Evolutionary conservation across 2,888 invertebrate genomes (phyloP), one percentile per base, ranked within the genome.

Genomic region (Nebria salina): DNA sequence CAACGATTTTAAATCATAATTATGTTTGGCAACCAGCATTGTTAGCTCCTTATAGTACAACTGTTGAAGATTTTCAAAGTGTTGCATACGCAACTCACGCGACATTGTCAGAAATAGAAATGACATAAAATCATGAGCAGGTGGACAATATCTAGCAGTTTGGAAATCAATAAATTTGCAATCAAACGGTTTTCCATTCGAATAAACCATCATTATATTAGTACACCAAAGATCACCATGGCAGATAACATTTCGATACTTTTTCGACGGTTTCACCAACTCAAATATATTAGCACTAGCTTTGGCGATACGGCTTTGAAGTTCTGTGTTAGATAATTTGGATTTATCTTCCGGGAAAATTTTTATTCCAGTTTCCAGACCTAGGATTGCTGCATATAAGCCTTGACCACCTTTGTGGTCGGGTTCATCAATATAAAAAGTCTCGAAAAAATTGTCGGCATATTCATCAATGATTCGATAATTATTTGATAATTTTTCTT

Each of bases 121-220:
- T 20, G 65, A 64, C 81, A 79, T 83, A 26, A 82, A 80, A 70
- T 95, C 95, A 72, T 93, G 90, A 25, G 93, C 91, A 0, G 93
- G 93, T 0, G 94, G 93, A 15, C 91, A 91, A 85, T 93, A 94
- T 81, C 89, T 83, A 0, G 85, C 86, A 64, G 85, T 85, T 85
- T 89, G 89, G 83, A 87, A 89, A 85, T 89, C 89, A 1, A 89
- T 86, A 72, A 89, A 85, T 83, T 86, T 87, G 74, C 87, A 87
- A 34, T 85, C 84, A 4, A 83, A 74, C 8, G 86, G 85, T 79
- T 83, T 81, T 9, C 82, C 74, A 20, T 82, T 82, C 54, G 86
- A 84, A 74, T 86, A 85, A 80, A 86, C 85, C n/a, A 87, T 83
- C 72, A 88, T 80, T 72, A 88, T 72, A 79, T 85, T 84, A 68